Percentiles rank a stretch among this genome's conserved stretches.
Conservation (phyloP, 2,113 vertebrate genomes). For the Pleuronectes platessa region DNA sequence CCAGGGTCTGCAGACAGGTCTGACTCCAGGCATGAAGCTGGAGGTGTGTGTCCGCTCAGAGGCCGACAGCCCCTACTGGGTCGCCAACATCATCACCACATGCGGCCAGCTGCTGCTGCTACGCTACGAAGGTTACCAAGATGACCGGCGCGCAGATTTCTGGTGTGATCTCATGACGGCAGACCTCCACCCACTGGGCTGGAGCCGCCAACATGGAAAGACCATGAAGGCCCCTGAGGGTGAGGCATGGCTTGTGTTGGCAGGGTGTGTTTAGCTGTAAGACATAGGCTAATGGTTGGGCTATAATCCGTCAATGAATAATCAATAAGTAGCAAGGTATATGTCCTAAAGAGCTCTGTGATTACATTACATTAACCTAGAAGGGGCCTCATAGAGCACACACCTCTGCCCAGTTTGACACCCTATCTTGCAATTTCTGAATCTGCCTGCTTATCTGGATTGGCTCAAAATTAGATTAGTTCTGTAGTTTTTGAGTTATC, state of each 20-base stretch:
- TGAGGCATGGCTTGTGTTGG: constrained; percentile 69
- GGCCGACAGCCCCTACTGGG: constrained; percentile 89
- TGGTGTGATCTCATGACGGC: constrained; percentile 97
- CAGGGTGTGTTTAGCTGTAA: background rate
- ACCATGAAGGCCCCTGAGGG: constrained; percentile 92
- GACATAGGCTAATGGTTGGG: background rate
- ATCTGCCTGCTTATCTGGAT: too few species aligned
- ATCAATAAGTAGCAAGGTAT: background rate
- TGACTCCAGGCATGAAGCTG: constrained; percentile 96
- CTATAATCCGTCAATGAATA: background rate
- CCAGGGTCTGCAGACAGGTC: constrained; percentile 92
- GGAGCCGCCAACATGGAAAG: constrained; percentile 93
- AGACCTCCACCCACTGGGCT: constrained; percentile 92
- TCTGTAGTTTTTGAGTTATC: too few species aligned
- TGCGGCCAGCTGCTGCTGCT: constrained; percentile 95
- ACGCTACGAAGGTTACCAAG: constrained; percentile 93
- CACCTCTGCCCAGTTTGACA: too few species aligned
- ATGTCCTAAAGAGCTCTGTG: background rate
- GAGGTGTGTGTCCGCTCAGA: constrained; percentile 91
- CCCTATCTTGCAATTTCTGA: too few species aligned
- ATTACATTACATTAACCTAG: background rate
- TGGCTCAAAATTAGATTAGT: too few species aligned
- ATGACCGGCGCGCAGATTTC: constrained; percentile 95
- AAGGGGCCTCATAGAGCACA: too few species aligned
- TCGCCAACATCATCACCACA: constrained; percentile 94